Evolutionary conservation across 2,113 vertebrate genomes (phyloP), one percentile per base, ranked within the genome.

Genomic region (Mustela nigripes): DNA sequence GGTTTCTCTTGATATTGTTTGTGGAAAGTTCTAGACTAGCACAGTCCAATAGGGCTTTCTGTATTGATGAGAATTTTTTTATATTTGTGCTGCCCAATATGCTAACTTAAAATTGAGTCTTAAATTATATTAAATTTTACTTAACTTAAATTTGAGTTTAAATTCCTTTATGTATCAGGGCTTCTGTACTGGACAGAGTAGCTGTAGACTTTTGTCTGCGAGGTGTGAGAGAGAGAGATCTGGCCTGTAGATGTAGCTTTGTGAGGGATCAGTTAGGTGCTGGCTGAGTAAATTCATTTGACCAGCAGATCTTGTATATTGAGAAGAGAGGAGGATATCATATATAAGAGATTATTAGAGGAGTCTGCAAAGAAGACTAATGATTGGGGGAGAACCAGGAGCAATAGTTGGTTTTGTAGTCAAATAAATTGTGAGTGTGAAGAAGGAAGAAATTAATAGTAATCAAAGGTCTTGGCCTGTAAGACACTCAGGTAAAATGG

Each of bases 121-220:
- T 93, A 81, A 81, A 63, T 93, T 48, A 50, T 58, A 28, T 93
- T 83, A 69, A 62, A 56, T 63, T 83, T 95, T 86, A 89, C 69
- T 78, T 87, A 81, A 90, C 39, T 89, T 76, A 39, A 50, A 50
- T 73, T 96, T 86, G 65, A 78, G 88, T 89, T 53, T n/a, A 18
- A 94, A 67, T 58, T 42, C 39, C 33, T 39, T 50, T 7, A 48
- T 21, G 22, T 63, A 14, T 73, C 63, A 22, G 48, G 26, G 5
- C 7, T 60, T 95, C 26, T 91, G 2, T 22, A 28, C 69, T 91
- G 48, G 65, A 56, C 5, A 85, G 6, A 26, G 5, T 15, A 74
- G 28, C 28, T 56, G 8, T 78, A 65, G 65, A 22, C 73, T 45
- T 82, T 89, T 76, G 36, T 78, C 63, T 83, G 22, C 21, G n/a